A percentile compares a stretch with the other conserved stretches of the same genome.
Conservation (phyloP, 2,797 vertebrate species). For the Enteromius treurensis region DNA sequence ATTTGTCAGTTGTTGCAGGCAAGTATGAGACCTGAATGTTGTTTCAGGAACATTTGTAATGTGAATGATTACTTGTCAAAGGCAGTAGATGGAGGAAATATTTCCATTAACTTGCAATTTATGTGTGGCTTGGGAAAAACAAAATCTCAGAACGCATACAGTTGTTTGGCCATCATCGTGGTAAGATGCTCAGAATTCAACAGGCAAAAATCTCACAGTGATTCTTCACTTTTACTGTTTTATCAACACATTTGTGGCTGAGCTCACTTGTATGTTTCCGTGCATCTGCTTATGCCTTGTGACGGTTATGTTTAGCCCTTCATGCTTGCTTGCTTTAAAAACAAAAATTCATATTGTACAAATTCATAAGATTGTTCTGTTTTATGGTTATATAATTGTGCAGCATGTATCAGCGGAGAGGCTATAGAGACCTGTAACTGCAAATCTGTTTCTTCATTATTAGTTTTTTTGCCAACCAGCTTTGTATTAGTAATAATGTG, state of each 20-base stretch:
- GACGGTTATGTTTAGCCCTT: background rate
- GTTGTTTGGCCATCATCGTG: background rate
- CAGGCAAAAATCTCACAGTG: too few species aligned
- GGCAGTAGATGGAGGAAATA: background rate
- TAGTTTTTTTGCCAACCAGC: too few species aligned
- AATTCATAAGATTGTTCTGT: background rate
- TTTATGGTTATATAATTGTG: background rate
- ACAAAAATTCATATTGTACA: background rate
- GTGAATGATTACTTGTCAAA: slow-evolving; percentile 15
- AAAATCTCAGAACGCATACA: background rate
- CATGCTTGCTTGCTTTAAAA: background rate
- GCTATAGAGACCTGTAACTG: background rate
- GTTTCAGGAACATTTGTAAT: slow-evolving; percentile 21
- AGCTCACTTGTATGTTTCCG: background rate
- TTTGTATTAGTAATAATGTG: background rate
- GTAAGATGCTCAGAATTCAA: background rate
- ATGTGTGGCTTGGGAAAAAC: background rate
- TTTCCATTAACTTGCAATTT: background rate
- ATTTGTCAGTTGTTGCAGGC: background rate
- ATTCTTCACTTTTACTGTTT: background rate
- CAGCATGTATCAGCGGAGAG: background rate
- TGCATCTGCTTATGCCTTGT: background rate
- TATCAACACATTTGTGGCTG: background rate
- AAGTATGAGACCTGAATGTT: background rate
- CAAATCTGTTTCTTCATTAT: background rate